A percentile compares a stretch with the other conserved stretches of the same genome.
Conservation (phyloP, 1,140 invertebrate species). For the Drosophila sproati region DNA sequence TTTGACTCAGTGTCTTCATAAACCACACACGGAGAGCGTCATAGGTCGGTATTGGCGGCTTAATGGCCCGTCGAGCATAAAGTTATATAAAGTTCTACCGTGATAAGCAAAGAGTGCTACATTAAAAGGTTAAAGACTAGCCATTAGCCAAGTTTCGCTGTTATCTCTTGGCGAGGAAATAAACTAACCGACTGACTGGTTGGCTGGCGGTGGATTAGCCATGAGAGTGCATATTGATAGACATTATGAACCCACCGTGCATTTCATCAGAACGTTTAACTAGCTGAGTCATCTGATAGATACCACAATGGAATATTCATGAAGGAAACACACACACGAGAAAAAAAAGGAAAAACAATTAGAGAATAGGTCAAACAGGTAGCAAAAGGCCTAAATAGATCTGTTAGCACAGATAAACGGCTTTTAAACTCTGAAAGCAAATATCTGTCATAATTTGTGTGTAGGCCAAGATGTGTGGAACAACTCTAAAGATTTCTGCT, state of each 20-base stretch:
- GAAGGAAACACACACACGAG: constrained; percentile 9
- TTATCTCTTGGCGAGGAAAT: constrained; percentile 42
- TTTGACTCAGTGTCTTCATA: constrained; percentile 34
- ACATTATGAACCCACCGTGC: constrained; percentile 18
- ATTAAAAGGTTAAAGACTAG: constrained; percentile 80
- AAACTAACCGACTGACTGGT: constrained; percentile 11
- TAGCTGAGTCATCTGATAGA: constrained; percentile 73
- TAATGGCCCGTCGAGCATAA: constrained; percentile 47
- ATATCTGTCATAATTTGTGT: constrained; percentile 57
- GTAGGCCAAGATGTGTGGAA: constrained; percentile 22
- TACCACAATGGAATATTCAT: constrained; percentile 72
- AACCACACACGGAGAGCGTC: constrained; percentile 45
- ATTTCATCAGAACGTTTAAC: constrained; percentile 56
- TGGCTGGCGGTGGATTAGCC: constrained; percentile 4
- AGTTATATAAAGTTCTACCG: constrained; percentile 54
- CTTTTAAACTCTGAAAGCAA: constrained; percentile 49
- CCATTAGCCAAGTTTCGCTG: constrained; percentile 76
- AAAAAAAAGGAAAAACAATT: constrained; percentile 56
- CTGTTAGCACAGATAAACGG: constrained; percentile 52
- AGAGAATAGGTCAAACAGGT: constrained; percentile 64
- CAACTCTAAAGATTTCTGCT: constrained; percentile 21
- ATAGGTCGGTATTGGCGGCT: constrained; percentile 26
- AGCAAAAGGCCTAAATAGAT: constrained; percentile 64
- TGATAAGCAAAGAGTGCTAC: constrained; percentile 74
- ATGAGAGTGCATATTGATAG: constrained; percentile 47